Evolutionary conservation across 2,797 vertebrate genomes (phyloP).

Genomic region (Gastrophryne carolinensis): DNA sequence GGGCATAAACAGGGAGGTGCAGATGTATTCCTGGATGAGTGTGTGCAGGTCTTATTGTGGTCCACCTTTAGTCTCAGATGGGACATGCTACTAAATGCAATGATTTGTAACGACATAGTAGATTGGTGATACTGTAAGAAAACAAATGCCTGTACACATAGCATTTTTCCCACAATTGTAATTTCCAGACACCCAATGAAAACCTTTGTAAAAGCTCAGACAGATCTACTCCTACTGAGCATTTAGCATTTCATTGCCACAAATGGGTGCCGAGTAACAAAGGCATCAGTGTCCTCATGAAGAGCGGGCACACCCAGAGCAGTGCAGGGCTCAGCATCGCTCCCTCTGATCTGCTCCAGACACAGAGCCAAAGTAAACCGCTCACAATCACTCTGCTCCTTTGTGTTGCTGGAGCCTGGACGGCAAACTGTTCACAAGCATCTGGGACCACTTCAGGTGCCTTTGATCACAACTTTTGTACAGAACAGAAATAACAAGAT

Average conservation of each 20-base stretch:
- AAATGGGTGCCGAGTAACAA: slow-evolving; percentile 41
- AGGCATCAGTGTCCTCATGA: slow-evolving; percentile 24
- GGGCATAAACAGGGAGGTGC: too few species aligned
- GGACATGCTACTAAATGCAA: not conserved
- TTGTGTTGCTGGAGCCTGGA: not conserved
- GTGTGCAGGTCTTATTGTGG: too few species aligned
- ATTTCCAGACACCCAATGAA: not conserved
- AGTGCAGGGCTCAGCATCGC: slow-evolving; percentile 31
- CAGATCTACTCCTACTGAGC: slow-evolving; percentile 32
- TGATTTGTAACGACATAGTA: not conserved
- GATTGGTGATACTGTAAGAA: not conserved
- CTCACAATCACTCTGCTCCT: not conserved
- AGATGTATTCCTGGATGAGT: too few species aligned
- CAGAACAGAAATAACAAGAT: not conserved
- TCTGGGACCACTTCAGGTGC: not conserved
- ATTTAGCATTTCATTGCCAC: slow-evolving; percentile 21
- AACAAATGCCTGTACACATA: not conserved
- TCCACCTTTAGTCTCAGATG: not conserved
- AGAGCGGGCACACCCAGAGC: slow-evolving; percentile 34
- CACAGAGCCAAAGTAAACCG: slow-evolving; percentile 42
- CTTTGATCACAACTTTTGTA: not conserved
- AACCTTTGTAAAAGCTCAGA: slow-evolving; percentile 26
- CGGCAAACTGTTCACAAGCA: not conserved
- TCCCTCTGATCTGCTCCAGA: slow-evolving; percentile 26
- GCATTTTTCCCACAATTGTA: not conserved